Base-by-base conservation (phyloP, 2,888 invertebrate genomes). In the Prionchulus punctatus region DNA sequence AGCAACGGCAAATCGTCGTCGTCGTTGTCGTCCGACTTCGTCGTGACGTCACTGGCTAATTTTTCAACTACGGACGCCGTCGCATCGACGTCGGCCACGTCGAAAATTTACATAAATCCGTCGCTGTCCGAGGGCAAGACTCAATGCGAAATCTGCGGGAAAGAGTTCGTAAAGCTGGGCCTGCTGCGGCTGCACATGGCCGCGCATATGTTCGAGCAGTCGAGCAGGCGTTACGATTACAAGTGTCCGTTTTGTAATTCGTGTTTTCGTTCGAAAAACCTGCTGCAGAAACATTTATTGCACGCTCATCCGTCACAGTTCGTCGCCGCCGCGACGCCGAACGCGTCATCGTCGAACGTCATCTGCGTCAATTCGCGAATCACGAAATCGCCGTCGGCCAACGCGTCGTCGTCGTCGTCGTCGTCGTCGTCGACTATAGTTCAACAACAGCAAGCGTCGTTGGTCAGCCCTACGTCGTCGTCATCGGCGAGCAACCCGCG, bases 201-300 rank as follows among this genome's bases (percentile, higher is more conserved):
- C 73, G 90, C 91, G 63, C 92, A 94, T 74, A 90, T 88, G 67
- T 83, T 92, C 78, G 91, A 91, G 72, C 79, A 87, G 54, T 89
- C 85, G 70, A 81, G 86, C 2, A 21, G 27, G 30, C 53, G 57
- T 30, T 55, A 61, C 53, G 53, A 50, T 30, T 64, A 62, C 53
- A 43, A 57, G 55, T 75, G 74, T 62, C 62, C 64, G n/a, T 67
- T 66, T 31, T 74, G 74, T 57, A 60, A 63, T 15, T 57, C 67
- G 26, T 62, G 66, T 4, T 67, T 71, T 55, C 62, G 68, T 26
- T 65, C 68, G 2, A 64, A 65, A 47, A 62, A 62, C 2, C 60
- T 65, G 2, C 64, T 73, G 15, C 60, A 66, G 25, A 67, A 66
- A 53, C 68, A 68, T 56, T 51, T 63, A 49, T 64, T 65, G 53